Evolutionary conservation across 2,888 invertebrate genomes (phyloP).

Genomic region (Rhingia rostrata): DNA sequence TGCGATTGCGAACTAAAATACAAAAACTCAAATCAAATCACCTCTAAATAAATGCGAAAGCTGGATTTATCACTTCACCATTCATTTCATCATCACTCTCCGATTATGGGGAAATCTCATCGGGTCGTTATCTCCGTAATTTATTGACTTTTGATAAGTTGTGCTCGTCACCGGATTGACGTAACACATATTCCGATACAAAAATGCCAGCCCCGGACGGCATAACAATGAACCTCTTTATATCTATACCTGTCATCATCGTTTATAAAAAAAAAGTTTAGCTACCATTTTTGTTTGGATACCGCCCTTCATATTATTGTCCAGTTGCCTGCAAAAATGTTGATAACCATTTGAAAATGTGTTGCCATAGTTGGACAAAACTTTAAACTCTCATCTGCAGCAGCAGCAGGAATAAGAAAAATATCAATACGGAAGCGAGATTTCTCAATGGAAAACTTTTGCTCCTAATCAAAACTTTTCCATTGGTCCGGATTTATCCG

Average conservation of each 20-base stretch:
- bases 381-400: conserved; percentile 66
- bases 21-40: conserved; percentile 12
- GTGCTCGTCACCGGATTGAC: conserved; percentile 15
- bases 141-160: conserved; percentile 54
- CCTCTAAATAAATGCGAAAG: neutral
- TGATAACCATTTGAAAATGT: conserved; percentile 74
- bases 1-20: neutral
- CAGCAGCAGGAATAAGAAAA: conserved; percentile 56
- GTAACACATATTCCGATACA: conserved; percentile 29
- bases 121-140: conserved; percentile 20
- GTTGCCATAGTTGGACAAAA: conserved; percentile 67
- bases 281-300: conserved; percentile 58
- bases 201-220: neutral
- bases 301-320: conserved; percentile 63
- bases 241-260: conserved; percentile 64
- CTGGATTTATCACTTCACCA: conserved; percentile 27
- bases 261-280: conserved; percentile 62
- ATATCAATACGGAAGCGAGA: conserved; percentile 65
- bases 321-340: conserved; percentile 71
- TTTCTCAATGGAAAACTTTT: conserved; percentile 62
- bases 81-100: conserved; percentile 39
- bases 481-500: conserved; percentile 62
- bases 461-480: conserved; percentile 73
- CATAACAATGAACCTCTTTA: conserved; percentile 35
- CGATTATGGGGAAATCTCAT: conserved; percentile 38